phyloP scores from a whole-genome alignment of 2,113 vertebrate species.

The Callospermophilus lateralis region DNA sequence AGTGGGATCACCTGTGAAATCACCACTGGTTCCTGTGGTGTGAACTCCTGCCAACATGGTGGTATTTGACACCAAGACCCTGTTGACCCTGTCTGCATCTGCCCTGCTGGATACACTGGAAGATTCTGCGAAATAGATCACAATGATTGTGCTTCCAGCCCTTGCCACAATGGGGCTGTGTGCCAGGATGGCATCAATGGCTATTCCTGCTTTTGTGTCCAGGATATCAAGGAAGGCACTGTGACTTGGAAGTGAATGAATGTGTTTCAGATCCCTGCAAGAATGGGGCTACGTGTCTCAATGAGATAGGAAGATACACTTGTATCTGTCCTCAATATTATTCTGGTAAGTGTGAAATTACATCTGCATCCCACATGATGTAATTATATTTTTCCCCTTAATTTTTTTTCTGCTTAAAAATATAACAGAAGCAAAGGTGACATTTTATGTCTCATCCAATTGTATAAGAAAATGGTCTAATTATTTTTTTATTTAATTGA shows the following conservation, averaged over 20 bases:
- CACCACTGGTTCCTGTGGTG: constrained; percentile 72
- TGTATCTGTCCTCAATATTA: constrained; percentile 91
- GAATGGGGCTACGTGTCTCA: constrained; percentile 91
- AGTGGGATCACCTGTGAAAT: constrained; percentile 79
- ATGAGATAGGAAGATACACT: constrained; percentile 90
- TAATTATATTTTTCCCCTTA: neutral
- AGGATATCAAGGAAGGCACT: constrained; percentile 93
- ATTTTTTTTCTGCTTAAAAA: too few species aligned
- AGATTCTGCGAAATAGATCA: constrained; percentile 85
- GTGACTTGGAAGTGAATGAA: constrained; percentile 95
- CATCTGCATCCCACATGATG: too few species aligned
- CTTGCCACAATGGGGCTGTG: constrained; percentile 92
- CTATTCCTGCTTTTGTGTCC: constrained; percentile 95
- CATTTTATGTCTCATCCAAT: too few species aligned
- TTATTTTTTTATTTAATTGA: neutral
- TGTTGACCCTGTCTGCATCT: constrained; percentile 84
- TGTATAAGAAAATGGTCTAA: neutral
- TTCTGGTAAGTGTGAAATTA: constrained; percentile 89
- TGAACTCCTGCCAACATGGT: constrained; percentile 83
- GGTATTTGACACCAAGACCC: constrained; percentile 82
- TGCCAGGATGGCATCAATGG: constrained; percentile 87
- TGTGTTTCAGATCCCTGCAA: constrained; percentile 93
- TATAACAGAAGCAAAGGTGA: neutral
- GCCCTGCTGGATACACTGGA: constrained; percentile 85
- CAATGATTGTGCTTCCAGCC: constrained; percentile 90